Base-by-base conservation (phyloP, 1,140 invertebrate genomes). In the Dufourea novaeangliae region DNA sequence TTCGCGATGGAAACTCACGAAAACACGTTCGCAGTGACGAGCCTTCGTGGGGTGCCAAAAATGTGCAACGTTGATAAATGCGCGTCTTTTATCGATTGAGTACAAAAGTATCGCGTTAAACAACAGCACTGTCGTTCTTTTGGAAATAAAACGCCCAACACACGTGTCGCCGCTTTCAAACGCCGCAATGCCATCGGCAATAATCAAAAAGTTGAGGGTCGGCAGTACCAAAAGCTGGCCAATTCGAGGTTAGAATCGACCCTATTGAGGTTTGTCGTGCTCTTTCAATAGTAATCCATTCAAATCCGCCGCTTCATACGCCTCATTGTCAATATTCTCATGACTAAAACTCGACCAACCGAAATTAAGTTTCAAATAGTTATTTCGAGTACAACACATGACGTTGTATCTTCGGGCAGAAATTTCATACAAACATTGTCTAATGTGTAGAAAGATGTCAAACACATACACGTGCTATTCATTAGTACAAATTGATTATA, bases 191-290 rank as follows among this genome's bases (percentile, higher is more conserved):
- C 88, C 52, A 63, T 32, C 41, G 63, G 86, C 83, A 86, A 85
- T 84, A 11, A 54, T 6, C 3, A 25, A 41, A 63, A 37, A 63
- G 39, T 59, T 59, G 34, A 34, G 14, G 11, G 17, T 12, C 22
- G n/a, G 57, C 61, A 67, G 61, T 61, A 76, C 86, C 70, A 88
- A 90, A 90, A 90, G 82, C 86, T 81, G 88, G 90, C 90, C 89
- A 91, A 91, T 91, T 91, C 88, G 88, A 88, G 88, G 88, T 87
- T 88, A 79, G 87, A 90, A 88, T 69, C 73, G 34, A 56, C 32
- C 39, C 71, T 70, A 84, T 85, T 87, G 83, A 89, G 86, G 85
- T 88, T 87, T 37, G 11, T 25, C 22, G 27, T 34, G 34, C 39
- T 29, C 69, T 34, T 10, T 37, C n/a, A 8, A 34, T 62, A 41